Conservation (phyloP, 2,888 invertebrate genomes). For the Drosophila neotestacea region DNA sequence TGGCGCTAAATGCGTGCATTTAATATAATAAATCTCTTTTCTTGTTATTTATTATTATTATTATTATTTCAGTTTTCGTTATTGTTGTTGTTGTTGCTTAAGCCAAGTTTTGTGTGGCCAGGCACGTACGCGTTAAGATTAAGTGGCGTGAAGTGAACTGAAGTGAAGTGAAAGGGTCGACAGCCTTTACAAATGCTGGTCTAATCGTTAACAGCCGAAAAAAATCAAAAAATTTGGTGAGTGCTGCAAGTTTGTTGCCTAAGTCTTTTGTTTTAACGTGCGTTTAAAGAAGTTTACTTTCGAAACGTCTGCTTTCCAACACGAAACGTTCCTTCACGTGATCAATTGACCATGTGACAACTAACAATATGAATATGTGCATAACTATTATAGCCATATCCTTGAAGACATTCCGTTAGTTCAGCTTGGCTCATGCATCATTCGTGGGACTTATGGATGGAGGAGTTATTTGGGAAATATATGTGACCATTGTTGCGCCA, state of each 20-base stretch:
- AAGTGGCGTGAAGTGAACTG: slow-evolving; percentile 60
- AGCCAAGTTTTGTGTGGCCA: slow-evolving; percentile 63
- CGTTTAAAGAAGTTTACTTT: slow-evolving; percentile 13
- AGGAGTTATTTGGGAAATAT: slow-evolving; percentile 70
- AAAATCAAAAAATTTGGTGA: slow-evolving; percentile 15
- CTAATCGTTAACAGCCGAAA: slow-evolving; percentile 33
- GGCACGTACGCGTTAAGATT: slow-evolving; percentile 62
- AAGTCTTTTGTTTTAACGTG: slow-evolving; percentile 57
- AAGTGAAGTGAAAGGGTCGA: slow-evolving; percentile 68
- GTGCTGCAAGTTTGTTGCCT: slow-evolving; percentile 48
- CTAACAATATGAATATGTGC: slow-evolving; percentile 5
- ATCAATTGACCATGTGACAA: slow-evolving; percentile 22
- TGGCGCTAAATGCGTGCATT: slow-evolving; percentile 80
- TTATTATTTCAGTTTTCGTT: slow-evolving; percentile 28
- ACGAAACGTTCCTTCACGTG: slow-evolving; percentile 1
- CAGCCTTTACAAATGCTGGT: slow-evolving; percentile 55
- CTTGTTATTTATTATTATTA: slow-evolving; percentile 29
- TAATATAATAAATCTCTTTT: slow-evolving; percentile 75
- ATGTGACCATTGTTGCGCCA: slow-evolving; percentile 71
- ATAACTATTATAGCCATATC: slow-evolving; percentile 20
- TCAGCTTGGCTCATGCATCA: slow-evolving; percentile 60
- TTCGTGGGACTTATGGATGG: slow-evolving; percentile 43
- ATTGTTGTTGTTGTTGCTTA: slow-evolving; percentile 33
- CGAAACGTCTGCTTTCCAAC: not conserved
- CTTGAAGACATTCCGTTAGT: slow-evolving; percentile 56